These are phyloP conservation scores for Leptinotarsa tumamoca DNA, from an alignment of 2,888 invertebrate species.

Conservation along the genomic window DNA sequence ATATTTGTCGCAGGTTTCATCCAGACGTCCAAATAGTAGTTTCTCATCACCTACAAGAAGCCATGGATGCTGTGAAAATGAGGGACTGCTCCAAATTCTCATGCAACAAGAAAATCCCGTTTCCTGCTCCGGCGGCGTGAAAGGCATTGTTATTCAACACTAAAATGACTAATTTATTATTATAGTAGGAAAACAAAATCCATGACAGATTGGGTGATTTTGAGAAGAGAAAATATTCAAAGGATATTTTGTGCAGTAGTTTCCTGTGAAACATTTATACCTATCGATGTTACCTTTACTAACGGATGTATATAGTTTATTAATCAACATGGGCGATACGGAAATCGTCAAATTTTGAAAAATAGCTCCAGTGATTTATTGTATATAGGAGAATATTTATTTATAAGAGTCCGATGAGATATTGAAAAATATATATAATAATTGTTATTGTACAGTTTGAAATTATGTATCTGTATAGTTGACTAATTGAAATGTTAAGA, in stretches of 20 bases:
- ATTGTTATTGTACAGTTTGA: not conserved
- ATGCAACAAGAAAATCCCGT: slow-evolving; percentile 66
- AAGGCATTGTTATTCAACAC: not conserved
- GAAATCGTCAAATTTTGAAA: not conserved
- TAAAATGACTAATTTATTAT: slow-evolving; percentile 3
- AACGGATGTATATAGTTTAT: slow-evolving; percentile 16
- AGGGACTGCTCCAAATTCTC: slow-evolving; percentile 77
- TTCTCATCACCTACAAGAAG: slow-evolving; percentile 78
- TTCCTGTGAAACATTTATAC: slow-evolving; percentile 14
- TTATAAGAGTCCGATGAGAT: not conserved
- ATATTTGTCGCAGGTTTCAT: slow-evolving; percentile 72
- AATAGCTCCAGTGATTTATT: not conserved
- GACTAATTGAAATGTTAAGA: not conserved
- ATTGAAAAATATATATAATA: no score
- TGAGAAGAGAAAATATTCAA: not conserved
- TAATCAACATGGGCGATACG: not conserved
- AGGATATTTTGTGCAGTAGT: slow-evolving; percentile 17
- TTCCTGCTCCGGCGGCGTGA: slow-evolving; percentile 55
- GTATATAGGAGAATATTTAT: slow-evolving; percentile 16
- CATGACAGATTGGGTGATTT: slow-evolving; percentile 4
- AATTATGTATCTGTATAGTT: not conserved
- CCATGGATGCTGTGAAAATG: slow-evolving; percentile 78
- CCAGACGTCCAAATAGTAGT: slow-evolving; percentile 72
- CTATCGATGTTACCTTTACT: slow-evolving; percentile 17
- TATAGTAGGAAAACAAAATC: slow-evolving; percentile 4